Evolutionary conservation across 2,797 vertebrate species (phyloP).

Genomic region (Esox lucius): DNA sequence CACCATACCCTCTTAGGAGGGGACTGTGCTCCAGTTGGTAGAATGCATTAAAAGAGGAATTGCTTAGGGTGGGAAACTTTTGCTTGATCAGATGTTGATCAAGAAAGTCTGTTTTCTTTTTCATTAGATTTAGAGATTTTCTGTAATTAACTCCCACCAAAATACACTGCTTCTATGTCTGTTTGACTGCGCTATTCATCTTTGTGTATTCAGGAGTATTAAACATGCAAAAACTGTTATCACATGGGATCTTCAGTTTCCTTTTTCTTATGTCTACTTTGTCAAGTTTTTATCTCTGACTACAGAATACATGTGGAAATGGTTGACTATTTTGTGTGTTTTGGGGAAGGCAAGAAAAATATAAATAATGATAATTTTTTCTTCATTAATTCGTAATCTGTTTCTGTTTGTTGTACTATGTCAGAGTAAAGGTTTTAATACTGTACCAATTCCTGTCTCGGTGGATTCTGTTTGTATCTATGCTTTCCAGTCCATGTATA

Average conservation of each 20-base stretch:
- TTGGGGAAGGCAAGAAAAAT: constrained; percentile 59
- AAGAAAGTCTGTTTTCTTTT: constrained; percentile 42
- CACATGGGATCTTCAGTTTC: constrained; percentile 55
- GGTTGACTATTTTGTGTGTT: constrained; percentile 66
- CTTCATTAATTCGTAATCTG: constrained; percentile 74
- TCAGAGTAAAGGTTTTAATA: constrained; percentile 80
- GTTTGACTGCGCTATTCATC: constrained; percentile 46
- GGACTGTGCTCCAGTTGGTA: neutral
- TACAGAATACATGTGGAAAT: constrained; percentile 61
- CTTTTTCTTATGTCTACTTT: constrained; percentile 45
- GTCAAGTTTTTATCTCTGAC: constrained; percentile 62
- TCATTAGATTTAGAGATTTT: constrained; percentile 62
- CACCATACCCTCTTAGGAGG: constrained; percentile 6
- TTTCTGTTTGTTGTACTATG: constrained; percentile 79
- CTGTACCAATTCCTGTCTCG: constrained; percentile 46
- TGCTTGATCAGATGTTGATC: constrained; percentile 45
- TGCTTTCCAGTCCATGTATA: constrained; percentile 12
- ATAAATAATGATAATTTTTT: constrained; percentile 45
- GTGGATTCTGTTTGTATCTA: constrained; percentile 25
- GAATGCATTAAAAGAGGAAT: constrained; percentile 7
- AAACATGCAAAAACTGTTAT: constrained; percentile 63
- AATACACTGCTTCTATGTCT: constrained; percentile 53
- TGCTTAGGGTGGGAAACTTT: constrained; percentile 7
- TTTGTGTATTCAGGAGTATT: constrained; percentile 71
- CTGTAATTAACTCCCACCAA: constrained; percentile 43